Conservation (phyloP, 1,140 invertebrate genomes). For the Gonatopus flavifemur region DNA sequence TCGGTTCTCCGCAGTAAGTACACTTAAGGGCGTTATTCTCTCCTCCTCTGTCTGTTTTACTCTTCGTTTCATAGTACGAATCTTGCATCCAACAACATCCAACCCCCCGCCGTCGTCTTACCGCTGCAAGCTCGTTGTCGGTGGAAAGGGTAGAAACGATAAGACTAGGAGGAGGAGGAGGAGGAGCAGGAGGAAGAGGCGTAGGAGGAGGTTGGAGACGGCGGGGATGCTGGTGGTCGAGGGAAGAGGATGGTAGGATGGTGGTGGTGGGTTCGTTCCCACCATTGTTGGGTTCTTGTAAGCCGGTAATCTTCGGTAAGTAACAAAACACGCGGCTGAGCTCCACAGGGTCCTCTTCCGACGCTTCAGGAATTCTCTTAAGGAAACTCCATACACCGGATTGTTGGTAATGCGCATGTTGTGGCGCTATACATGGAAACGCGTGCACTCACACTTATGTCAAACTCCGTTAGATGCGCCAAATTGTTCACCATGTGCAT, state of each 20-base stretch:
- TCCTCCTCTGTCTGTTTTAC: conserved; percentile 8
- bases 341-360: conserved; percentile 23
- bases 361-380: conserved; percentile 30
- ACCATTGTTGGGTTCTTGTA: conserved; percentile 38
- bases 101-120: no score
- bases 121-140: conserved; percentile 16
- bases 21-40: conserved; percentile 36
- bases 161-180: not conserved
- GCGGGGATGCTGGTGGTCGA: not conserved
- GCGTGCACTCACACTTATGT: no score
- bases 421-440: no score
- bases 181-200: not conserved
- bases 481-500: no score
- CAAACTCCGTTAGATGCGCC: no score
- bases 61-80: no score
- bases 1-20: conserved; percentile 38
- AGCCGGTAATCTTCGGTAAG: conserved; percentile 45
- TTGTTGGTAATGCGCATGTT: conserved; percentile 24
- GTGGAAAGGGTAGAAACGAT: no score
- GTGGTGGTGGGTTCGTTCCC: conserved; percentile 30
- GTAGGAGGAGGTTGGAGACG: conserved; percentile 2
- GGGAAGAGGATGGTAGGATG: conserved; percentile 26
- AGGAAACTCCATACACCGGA: conserved; percentile 25
- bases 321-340: conserved; percentile 42
- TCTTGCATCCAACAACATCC: no score